Conservation (phyloP, 2,797 vertebrate genomes). For the Pseudochirops cupreus region DNA sequence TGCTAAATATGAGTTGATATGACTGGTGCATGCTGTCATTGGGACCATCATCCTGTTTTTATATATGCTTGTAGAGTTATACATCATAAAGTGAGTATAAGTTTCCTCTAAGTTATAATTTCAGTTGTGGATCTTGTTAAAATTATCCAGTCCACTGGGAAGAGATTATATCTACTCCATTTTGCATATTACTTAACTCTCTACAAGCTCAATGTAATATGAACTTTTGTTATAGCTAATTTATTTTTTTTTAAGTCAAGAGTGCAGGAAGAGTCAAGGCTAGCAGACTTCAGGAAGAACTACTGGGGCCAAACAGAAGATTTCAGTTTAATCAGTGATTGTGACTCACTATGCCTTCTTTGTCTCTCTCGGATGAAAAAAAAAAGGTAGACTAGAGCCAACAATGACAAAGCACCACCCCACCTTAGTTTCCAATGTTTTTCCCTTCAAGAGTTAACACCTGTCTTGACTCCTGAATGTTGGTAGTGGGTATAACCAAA, state of each 20-base stretch:
- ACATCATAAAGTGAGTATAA: constrained; percentile 58
- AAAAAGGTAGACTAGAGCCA: not conserved
- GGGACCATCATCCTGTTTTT: constrained; percentile 55
- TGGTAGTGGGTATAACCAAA: not conserved
- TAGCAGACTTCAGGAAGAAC: not conserved
- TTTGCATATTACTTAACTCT: not conserved
- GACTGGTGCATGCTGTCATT: constrained; percentile 4
- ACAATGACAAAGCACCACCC: not conserved
- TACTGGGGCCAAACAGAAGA: not conserved
- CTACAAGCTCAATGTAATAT: not conserved
- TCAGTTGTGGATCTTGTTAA: constrained; percentile 46
- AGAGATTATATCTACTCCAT: constrained; percentile 31
- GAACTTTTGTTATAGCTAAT: constrained; percentile 5
- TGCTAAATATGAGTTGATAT: constrained; percentile 59
- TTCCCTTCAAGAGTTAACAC: not conserved
- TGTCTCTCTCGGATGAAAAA: not conserved
- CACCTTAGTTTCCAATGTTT: not conserved
- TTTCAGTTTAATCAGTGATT: not conserved
- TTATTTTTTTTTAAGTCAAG: not conserved
- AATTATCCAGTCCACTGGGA: constrained; percentile 42
- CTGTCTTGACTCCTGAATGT: not conserved
- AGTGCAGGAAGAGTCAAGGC: not conserved
- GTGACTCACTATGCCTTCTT: not conserved
- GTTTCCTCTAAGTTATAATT: constrained; percentile 41
- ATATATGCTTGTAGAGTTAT: not conserved